These are phyloP conservation scores for Elysia crispata DNA, from an alignment of 2,888 invertebrate species.

Conservation along the genomic window DNA sequence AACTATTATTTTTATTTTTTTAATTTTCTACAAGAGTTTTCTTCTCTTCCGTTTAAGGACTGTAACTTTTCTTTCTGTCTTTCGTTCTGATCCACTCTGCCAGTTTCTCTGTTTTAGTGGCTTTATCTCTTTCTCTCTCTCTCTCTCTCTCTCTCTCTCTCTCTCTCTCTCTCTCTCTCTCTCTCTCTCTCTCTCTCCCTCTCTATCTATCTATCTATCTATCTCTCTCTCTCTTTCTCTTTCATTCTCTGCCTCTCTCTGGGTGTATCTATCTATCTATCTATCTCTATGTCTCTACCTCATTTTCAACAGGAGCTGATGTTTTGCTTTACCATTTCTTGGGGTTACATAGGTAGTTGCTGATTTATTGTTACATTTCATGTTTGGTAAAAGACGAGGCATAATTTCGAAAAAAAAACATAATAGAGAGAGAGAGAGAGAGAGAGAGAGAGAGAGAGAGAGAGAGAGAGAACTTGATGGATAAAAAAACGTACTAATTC, in stretches of 20 bases:
- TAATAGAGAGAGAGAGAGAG: too few relatives aligned
- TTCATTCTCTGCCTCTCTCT: constrained; percentile 6
- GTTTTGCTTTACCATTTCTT: too few relatives aligned
- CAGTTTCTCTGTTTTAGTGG: constrained; percentile 11
- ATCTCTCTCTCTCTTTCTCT: constrained; percentile 21
- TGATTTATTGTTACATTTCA: too few relatives aligned
- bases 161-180: not conserved
- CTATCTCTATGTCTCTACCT: constrained; percentile 11
- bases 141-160: constrained; percentile 15
- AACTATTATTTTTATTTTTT: too few relatives aligned
- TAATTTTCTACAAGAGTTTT: too few relatives aligned
- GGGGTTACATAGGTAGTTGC: too few relatives aligned
- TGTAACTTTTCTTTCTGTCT: not conserved
- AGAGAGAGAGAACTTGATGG: too few relatives aligned
- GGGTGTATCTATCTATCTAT: constrained; percentile 32
- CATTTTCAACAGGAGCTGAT: too few relatives aligned
- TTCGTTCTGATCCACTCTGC: not conserved
- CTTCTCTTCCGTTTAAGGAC: not conserved
- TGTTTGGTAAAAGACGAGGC: too few relatives aligned
- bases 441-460: too few relatives aligned
- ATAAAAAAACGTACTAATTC: too few relatives aligned
- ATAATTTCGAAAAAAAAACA: too few relatives aligned
- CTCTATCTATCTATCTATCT: not conserved
- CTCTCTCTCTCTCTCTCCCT: not conserved
- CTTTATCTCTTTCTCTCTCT: constrained; percentile 18